These are phyloP conservation scores for Toxostoma redivivum DNA, from an alignment of 2,113 vertebrate genomes.

Conservation along the genomic window DNA sequence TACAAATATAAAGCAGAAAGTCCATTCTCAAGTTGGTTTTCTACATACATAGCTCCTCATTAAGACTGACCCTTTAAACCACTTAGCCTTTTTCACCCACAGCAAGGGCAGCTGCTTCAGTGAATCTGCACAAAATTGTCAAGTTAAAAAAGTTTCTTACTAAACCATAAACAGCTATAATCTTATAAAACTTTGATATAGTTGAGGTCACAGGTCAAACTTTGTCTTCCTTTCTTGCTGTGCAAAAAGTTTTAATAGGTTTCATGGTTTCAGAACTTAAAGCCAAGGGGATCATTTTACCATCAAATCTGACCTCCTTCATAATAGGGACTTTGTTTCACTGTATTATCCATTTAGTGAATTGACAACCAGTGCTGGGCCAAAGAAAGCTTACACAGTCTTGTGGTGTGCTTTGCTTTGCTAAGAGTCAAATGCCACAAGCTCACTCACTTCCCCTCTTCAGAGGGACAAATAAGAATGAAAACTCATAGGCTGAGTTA, in stretches of 20 bases:
- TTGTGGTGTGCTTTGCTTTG: background rate
- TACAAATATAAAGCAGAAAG: background rate
- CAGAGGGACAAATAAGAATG: background rate
- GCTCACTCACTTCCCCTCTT: background rate
- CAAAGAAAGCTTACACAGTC: background rate
- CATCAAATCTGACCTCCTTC: background rate
- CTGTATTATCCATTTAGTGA: background rate
- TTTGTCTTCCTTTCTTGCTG: background rate
- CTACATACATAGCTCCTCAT: background rate
- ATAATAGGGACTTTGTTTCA: background rate
- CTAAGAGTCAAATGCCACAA: background rate
- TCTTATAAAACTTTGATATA: background rate
- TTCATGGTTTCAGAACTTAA: background rate
- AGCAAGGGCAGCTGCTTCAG: background rate
- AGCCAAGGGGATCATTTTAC: background rate
- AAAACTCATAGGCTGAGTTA: background rate
- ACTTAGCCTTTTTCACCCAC: background rate
- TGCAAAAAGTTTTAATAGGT: background rate
- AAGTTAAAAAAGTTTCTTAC: background rate
- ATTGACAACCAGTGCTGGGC: background rate
- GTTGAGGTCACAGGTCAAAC: background rate
- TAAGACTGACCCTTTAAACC: slow-evolving; percentile 13
- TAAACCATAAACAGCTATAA: background rate
- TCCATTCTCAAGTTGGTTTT: background rate
- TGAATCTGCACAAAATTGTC: background rate